Conservation (phyloP, 2,113 vertebrate genomes). For the Tragelaphus strepsiceros region DNA sequence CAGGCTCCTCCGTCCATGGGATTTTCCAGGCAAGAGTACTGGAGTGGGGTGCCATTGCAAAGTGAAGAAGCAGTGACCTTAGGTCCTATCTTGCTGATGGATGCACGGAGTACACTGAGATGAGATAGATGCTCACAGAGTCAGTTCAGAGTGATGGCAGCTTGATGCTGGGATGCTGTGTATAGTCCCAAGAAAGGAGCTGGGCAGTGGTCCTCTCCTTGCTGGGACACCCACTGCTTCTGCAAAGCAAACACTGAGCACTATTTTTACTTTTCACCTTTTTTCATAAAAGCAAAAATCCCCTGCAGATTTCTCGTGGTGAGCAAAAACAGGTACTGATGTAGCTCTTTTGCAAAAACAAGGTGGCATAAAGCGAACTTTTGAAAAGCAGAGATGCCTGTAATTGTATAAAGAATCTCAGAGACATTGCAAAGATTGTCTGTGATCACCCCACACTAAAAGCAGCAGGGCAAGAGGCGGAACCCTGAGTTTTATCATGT, state of each 20-base stretch:
- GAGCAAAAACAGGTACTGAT: not conserved
- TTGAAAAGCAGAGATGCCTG: not conserved
- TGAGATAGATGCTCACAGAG: not conserved
- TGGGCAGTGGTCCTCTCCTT: not conserved
- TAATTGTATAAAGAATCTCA: not conserved
- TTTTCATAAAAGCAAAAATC: not conserved
- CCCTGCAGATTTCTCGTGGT: not conserved
- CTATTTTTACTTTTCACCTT: not conserved
- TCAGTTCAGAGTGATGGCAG: not conserved
- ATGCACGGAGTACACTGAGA: not conserved
- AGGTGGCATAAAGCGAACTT: not conserved
- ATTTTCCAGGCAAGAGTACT: no score
- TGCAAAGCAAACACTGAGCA: not conserved
- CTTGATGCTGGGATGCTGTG: not conserved
- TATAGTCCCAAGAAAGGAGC: not conserved
- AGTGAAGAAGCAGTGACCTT: not conserved
- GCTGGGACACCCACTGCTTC: not conserved
- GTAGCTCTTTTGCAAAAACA: not conserved
- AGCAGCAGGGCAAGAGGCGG: not conserved
- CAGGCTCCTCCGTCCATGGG: no score
- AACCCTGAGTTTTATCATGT: not conserved
- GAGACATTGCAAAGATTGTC: not conserved
- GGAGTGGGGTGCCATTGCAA: no score
- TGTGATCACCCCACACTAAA: not conserved
- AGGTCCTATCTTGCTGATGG: not conserved